Percentiles rank a stretch among this genome's conserved stretches.
phyloP scores from a whole-genome alignment of 2,797 vertebrate species.

The Telmatherina bonti region DNA sequence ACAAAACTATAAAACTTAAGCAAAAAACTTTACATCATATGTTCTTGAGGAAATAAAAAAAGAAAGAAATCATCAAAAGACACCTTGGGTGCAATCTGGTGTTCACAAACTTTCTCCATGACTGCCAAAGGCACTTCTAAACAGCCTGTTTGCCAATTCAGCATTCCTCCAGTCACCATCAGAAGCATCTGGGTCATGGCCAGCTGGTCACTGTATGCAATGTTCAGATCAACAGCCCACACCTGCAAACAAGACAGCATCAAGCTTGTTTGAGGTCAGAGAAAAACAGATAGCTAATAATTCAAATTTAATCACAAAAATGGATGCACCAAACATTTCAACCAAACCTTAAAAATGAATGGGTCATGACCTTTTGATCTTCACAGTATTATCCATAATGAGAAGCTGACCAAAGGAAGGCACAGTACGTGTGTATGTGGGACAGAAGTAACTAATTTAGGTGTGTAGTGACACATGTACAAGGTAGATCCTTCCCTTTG shows the following conservation, averaged over 20 bases:
- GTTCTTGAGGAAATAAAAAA: neutral
- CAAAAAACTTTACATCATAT: conserved; percentile 9
- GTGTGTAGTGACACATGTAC: conserved; percentile 48
- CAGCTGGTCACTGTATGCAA: conserved; percentile 92
- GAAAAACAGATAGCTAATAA: conserved; percentile 38
- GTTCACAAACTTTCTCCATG: conserved; percentile 46
- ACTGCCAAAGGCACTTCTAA: conserved; percentile 78
- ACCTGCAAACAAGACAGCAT: conserved; percentile 81
- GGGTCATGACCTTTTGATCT: conserved; percentile 52
- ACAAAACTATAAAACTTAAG: conserved; percentile 19
- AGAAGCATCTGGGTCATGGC: conserved; percentile 90
- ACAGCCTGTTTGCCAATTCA: conserved; percentile 80
- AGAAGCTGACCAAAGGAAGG: conserved; percentile 48
- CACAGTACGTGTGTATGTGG: conserved; percentile 32
- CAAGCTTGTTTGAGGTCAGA: conserved; percentile 35
- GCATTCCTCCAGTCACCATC: conserved; percentile 85
- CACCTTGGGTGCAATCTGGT: conserved; percentile 53
- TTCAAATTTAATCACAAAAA: conserved; percentile 46
- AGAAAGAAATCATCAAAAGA: conserved; percentile 8
- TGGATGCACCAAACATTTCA: conserved; percentile 41
- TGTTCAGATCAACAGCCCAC: conserved; percentile 90
- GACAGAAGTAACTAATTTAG: conserved; percentile 58
- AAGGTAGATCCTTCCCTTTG: conserved; percentile 53
- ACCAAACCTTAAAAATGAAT: conserved; percentile 18
- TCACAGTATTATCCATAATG: conserved; percentile 45